Evolutionary conservation across 2,113 vertebrate species (phyloP).

Genomic region (Lampris incognitus): DNA sequence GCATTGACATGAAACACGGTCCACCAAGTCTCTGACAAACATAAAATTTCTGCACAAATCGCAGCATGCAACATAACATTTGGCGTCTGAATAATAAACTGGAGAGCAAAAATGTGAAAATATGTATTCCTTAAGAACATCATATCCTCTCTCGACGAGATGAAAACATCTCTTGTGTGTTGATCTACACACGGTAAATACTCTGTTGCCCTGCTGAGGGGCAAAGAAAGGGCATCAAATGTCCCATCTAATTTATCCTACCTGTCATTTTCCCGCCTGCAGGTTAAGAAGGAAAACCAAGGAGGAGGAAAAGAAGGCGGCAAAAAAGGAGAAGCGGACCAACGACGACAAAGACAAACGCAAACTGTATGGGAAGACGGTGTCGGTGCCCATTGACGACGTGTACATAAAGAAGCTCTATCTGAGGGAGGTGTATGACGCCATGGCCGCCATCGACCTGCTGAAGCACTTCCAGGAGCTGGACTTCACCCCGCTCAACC

Average conservation of each 20-base stretch:
- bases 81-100: too few species aligned
- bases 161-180: too few species aligned
- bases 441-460: constrained; percentile 82
- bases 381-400: constrained; percentile 84
- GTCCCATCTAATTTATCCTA: neutral
- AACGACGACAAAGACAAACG: constrained; percentile 67
- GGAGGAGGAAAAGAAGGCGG: constrained; percentile 62
- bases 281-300: constrained; percentile 74
- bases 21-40: too few species aligned
- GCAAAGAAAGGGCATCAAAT: too few species aligned
- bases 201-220: too few species aligned
- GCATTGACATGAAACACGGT: too few species aligned
- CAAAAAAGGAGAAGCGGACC: constrained; percentile 60
- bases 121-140: too few species aligned
- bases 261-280: neutral
- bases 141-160: too few species aligned
- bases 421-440: constrained; percentile 69
- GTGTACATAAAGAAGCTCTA: constrained; percentile 88
- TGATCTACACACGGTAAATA: too few species aligned
- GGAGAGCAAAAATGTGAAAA: too few species aligned
- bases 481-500: constrained; percentile 86
- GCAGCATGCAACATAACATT: too few species aligned
- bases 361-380: constrained; percentile 78
- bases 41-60: too few species aligned
- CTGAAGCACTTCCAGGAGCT: constrained; percentile 88